phyloP scores from a whole-genome alignment of 2,888 invertebrate genomes.

The Stenchaetothrips biformis region DNA sequence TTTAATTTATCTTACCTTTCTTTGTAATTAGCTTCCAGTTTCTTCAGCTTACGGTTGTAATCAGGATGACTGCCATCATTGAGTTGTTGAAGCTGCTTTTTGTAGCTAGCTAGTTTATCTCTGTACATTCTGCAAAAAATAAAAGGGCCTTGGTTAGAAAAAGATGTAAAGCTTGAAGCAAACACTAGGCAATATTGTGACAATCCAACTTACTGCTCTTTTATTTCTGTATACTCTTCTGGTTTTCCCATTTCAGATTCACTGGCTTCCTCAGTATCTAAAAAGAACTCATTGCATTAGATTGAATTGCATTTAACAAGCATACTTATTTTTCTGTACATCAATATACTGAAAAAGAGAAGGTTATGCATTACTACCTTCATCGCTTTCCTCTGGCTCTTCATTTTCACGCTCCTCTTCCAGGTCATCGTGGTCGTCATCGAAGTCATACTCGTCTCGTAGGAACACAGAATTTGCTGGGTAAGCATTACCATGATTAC shows the following conservation, averaged over 20 bases:
- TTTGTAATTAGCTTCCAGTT: constrained; percentile 73
- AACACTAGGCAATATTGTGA: constrained; percentile 34
- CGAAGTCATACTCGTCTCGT: constrained; percentile 64
- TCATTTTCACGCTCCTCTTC: constrained; percentile 62
- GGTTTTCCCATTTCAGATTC: constrained; percentile 86
- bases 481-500: background rate
- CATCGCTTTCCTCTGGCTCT: constrained; percentile 56
- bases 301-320: background rate
- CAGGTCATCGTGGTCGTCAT: constrained; percentile 65
- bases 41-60: constrained; percentile 72
- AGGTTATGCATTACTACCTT: constrained; percentile 47
- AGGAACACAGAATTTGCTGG: background rate
- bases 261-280: constrained; percentile 94
- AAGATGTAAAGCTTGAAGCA: constrained; percentile 42
- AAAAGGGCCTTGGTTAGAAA: constrained; percentile 27
- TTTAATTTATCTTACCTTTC: constrained; percentile 54
- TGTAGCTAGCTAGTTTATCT: constrained; percentile 81
- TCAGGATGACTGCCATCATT: constrained; percentile 83
- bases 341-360: background rate
- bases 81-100: constrained; percentile 83
- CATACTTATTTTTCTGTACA: background rate
- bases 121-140: constrained; percentile 68
- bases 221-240: constrained; percentile 74
- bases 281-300: constrained; percentile 34
- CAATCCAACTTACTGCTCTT: constrained; percentile 69